A percentile compares a stretch with the other conserved stretches of the same genome.
phyloP scores from a whole-genome alignment of 2,797 vertebrate genomes.

The Ammospiza maritima region DNA sequence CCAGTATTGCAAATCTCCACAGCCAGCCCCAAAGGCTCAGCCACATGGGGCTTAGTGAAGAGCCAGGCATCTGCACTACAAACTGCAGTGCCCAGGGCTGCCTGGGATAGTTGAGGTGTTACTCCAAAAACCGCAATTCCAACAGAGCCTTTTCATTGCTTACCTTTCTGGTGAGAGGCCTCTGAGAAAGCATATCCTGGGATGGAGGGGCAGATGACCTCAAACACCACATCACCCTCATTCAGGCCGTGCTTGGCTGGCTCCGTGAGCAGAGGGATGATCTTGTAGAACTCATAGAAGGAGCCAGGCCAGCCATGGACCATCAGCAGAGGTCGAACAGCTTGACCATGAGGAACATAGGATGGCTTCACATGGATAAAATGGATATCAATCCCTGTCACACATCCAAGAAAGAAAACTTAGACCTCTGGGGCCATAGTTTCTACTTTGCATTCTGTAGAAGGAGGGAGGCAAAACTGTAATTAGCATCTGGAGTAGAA shows the following conservation, averaged over 20 bases:
- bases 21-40: not conserved
- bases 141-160: not conserved
- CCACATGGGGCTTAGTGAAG: fast-evolving
- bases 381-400: constrained; percentile 86
- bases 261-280: constrained; percentile 85
- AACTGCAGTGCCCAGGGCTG: not conserved
- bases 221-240: constrained; percentile 74
- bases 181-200: constrained; percentile 91
- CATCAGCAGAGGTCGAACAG: constrained; percentile 83
- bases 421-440: not conserved
- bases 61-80: not conserved
- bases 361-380: constrained; percentile 85
- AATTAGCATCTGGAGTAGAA: not conserved
- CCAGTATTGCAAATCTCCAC: not conserved
- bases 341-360: constrained; percentile 68
- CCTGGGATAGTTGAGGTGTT: not conserved
- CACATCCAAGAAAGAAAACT: constrained; percentile 33
- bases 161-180: constrained; percentile 85
- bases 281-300: constrained; percentile 91
- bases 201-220: constrained; percentile 91
- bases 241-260: constrained; percentile 54
- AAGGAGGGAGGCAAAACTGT: not conserved
- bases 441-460: not conserved
- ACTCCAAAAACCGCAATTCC: not conserved
- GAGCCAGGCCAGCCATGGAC: constrained; percentile 92